A percentile compares a stretch with the other conserved stretches of the same genome.
These are phyloP conservation scores for Euleptes europaea DNA, from an alignment of 2,113 vertebrate species.

Conservation along the genomic window DNA sequence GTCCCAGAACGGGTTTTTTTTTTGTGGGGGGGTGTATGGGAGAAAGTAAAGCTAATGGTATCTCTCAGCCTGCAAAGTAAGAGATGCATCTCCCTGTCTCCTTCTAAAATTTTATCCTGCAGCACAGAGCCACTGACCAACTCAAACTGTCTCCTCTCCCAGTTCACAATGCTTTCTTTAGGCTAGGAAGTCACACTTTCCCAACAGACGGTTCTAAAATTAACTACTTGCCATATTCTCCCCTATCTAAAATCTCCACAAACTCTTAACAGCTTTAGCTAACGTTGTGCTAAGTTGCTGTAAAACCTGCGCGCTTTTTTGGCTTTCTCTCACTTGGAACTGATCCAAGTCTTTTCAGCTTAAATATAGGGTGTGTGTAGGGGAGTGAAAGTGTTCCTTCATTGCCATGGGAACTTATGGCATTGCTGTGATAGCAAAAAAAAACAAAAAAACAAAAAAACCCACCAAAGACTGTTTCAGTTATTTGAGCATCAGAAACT, in stretches of 20 bases:
- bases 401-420: conserved; percentile 5
- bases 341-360: neutral
- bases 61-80: neutral
- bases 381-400: neutral
- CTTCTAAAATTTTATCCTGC: neutral
- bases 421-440: neutral
- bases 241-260: neutral
- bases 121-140: neutral
- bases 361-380: neutral
- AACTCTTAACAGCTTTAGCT: neutral
- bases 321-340: neutral
- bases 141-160: neutral
- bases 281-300: neutral
- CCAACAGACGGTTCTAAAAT: neutral
- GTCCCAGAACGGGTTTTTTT: neutral
- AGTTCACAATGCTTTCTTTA: neutral
- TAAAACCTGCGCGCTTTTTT: neutral
- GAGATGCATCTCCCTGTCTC: neutral
- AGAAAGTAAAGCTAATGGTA: neutral
- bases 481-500: neutral
- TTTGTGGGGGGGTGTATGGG: neutral
- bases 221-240: neutral
- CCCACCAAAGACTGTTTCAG: neutral
- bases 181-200: neutral
- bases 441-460: too few species aligned